Percentiles rank a stretch among this genome's conserved stretches.
Conservation (phyloP, 2,797 vertebrate species). For the Sebastes hopkinsi region DNA sequence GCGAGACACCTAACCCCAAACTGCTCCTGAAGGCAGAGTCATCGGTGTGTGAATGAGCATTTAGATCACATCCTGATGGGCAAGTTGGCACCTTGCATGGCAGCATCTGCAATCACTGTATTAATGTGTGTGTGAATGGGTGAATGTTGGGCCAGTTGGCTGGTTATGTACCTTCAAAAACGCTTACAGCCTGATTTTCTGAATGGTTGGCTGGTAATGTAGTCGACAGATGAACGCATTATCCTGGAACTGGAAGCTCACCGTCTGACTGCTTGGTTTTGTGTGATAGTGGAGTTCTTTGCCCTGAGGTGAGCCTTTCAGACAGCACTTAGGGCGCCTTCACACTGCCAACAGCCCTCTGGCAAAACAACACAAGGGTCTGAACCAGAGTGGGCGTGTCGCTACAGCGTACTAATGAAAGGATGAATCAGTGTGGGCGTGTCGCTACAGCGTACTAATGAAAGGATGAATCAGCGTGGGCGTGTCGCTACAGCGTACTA, state of each 20-base stretch:
- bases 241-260: background rate
- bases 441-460: too few relatives aligned
- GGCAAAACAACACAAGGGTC: background rate
- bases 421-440: too few relatives aligned
- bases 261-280: background rate
- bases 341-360: conserved; percentile 1
- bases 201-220: background rate
- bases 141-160: background rate
- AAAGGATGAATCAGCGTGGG: too few relatives aligned
- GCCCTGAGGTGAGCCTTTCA: conserved; percentile 18
- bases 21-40: too few relatives aligned
- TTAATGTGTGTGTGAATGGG: too few relatives aligned
- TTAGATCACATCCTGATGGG: too few relatives aligned
- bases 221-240: background rate
- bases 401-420: too few relatives aligned
- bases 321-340: background rate
- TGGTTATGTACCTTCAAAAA: background rate
- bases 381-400: background rate
- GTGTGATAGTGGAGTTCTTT: background rate
- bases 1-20: too few relatives aligned
- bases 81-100: too few relatives aligned
- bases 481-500: too few relatives aligned
- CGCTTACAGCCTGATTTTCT: background rate
- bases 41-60: too few relatives aligned
- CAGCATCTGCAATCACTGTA: too few relatives aligned